These are phyloP conservation scores for Orchesella cincta DNA, from an alignment of 1,140 invertebrate genomes.

Conservation along the genomic window DNA sequence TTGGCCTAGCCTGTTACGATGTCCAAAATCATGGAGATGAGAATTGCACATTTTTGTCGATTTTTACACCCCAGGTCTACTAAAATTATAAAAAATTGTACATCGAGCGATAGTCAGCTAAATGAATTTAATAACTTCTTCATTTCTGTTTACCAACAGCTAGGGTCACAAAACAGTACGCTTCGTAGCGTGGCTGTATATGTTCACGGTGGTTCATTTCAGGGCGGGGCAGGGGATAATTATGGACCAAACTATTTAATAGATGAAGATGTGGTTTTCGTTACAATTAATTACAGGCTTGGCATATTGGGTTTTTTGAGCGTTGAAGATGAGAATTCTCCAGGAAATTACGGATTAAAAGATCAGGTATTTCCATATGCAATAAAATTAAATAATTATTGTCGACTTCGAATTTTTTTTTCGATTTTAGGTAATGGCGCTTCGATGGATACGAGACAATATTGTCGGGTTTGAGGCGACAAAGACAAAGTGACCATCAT, in stretches of 20 bases:
- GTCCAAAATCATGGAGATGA: constrained; percentile 3
- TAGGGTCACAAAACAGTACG: not conserved
- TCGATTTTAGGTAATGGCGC: not conserved
- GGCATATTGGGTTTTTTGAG: constrained; percentile 13
- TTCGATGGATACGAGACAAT: constrained; percentile 12
- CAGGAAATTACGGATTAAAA: constrained; percentile 2
- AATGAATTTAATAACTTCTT: not conserved
- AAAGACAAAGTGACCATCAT: not conserved
- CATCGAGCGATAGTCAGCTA: no score
- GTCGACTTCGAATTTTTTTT: not conserved
- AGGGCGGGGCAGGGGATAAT: not conserved
- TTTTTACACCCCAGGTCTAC: not conserved
- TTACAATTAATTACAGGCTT: constrained; percentile 5
- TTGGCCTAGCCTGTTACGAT: not conserved
- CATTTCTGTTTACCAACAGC: constrained; percentile 5
- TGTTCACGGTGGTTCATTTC: constrained; percentile 6
- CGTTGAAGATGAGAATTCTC: not conserved
- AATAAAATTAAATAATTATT: no score
- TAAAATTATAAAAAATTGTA: no score
- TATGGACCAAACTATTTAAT: constrained; percentile 12
- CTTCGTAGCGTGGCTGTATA: not conserved
- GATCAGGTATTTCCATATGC: no score
- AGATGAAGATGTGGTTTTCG: not conserved
- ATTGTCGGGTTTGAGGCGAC: constrained; percentile 4
- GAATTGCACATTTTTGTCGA: not conserved